Evolutionary conservation across 1,140 invertebrate genomes (phyloP), one percentile per base, ranked within the genome.

Genomic region (Samia ricini): DNA sequence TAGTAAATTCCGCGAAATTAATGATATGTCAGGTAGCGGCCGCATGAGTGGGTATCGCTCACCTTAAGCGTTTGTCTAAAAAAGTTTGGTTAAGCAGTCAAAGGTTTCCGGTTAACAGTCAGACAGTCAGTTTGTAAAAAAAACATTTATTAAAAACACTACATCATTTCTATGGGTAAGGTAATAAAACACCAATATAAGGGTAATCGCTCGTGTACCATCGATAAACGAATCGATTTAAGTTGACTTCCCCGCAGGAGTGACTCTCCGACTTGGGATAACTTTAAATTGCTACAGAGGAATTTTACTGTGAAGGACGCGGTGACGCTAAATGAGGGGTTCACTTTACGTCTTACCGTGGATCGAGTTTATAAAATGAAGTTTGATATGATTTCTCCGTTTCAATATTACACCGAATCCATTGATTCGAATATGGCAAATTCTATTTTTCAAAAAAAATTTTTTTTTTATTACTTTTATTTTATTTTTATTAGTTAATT

Each of bases 171-270:
- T 8, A 1, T 6, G 61, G 59, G 76, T 83, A 70, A 71, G 69
- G 72, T 75, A 81, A 81, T 85, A 85, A 84, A 88, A 85, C 68
- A 65, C 63, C 78, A 72, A 76, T 83, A 78, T 74, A 77, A 72
- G 74, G 77, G 82, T 85, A 89, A 86, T 85, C 77, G 82, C 72
- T 85, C 72, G 83, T 84, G 76, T 83, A 77, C 68, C 81, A 86
- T 87, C 82, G 77, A 83, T 85, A 87, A 89, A 83, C 83, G 83
- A 87, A 86, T 81, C 86, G 84, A 86, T 87, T 84, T 83, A 89
- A 83, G 80, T 89, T 89, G 10, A 60, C 77, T 77, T 67, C 78
- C 76, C 36, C 70, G 18, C 36, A n/a, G 59, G 76, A 76, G 77
- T 85, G 82, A 84, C 75, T 84, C 68, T 65, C 58, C 60, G 67